A percentile compares a stretch with the other conserved stretches of the same genome.
These are phyloP conservation scores for Antedon mediterranea DNA, from an alignment of 53 echinoderm and acorn worm genomes.

Conservation along the genomic window DNA sequence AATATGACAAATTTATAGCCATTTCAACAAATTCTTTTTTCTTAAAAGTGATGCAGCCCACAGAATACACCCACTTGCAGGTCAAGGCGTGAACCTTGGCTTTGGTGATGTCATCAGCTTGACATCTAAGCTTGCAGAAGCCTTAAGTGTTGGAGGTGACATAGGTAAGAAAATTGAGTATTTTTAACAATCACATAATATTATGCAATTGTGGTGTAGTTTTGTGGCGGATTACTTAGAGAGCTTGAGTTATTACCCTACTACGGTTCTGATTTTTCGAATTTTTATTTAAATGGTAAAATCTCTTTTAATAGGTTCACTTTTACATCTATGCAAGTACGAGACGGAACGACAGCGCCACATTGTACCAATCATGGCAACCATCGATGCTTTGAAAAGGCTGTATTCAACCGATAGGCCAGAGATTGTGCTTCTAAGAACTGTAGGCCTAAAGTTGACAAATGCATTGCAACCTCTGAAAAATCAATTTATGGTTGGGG, in stretches of 20 bases:
- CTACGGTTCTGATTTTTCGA: no score
- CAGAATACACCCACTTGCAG: conserved; percentile 80
- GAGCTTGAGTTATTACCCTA: no score
- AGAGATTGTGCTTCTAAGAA: conserved; percentile 56
- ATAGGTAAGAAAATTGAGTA: conserved; percentile 32
- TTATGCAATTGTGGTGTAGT: neutral
- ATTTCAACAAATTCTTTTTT: no score
- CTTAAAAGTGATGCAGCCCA: conserved; percentile 79
- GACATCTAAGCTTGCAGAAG: conserved; percentile 39
- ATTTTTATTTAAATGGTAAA: neutral
- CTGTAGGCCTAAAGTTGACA: conserved; percentile 81
- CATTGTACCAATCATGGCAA: conserved; percentile 68
- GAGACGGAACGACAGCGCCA: conserved; percentile 71
- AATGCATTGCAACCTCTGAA: conserved; percentile 82
- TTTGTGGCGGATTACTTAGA: no score
- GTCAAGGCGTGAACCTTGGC: conserved; percentile 89
- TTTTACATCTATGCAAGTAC: conserved; percentile 59
- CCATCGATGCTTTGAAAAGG: conserved; percentile 75
- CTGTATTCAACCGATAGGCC: conserved; percentile 82
- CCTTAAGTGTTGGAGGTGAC: conserved; percentile 52
- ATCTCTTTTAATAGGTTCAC: conserved; percentile 28
- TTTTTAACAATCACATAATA: no score
- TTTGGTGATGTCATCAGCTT: conserved; percentile 88
- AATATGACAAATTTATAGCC: no score
- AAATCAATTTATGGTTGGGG: conserved; percentile 47